Percentiles rank a stretch among this genome's conserved stretches.
Conservation (phyloP, 2,888 invertebrate species). For the Cacoxenus indagator region DNA sequence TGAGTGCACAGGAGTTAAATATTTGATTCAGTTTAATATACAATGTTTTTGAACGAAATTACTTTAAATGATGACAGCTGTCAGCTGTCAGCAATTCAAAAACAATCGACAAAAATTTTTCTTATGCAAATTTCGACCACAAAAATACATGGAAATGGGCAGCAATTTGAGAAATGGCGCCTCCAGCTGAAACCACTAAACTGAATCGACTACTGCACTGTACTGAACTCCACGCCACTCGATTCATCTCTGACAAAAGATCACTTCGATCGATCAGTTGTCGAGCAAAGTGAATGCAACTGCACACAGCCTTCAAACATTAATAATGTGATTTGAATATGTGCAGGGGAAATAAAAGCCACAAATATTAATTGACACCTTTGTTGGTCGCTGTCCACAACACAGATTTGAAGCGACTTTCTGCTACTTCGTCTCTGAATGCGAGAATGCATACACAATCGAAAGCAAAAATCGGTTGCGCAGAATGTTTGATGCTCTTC, state of each 20-base stretch:
- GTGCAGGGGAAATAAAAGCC: background rate
- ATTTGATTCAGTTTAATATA: no score
- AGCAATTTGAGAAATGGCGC: background rate
- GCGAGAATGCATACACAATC: background rate
- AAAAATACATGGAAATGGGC: constrained; percentile 25
- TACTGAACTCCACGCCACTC: background rate
- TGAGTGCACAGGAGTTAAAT: no score
- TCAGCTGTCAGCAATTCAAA: background rate
- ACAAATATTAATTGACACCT: background rate
- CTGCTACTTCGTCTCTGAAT: background rate
- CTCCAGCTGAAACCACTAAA: background rate
- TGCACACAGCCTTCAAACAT: background rate
- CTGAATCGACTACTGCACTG: background rate
- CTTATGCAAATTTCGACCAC: constrained; percentile 49
- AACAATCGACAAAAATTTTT: background rate
- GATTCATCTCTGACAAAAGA: background rate
- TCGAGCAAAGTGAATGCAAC: background rate
- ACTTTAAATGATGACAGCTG: constrained; percentile 9
- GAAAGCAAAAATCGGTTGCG: constrained; percentile 1
- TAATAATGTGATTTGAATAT: background rate
- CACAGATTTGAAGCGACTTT: background rate
- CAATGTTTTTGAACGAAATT: no score
- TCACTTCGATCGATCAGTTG: constrained; percentile 30
- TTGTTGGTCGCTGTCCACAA: background rate
- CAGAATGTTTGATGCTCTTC: no score